Percentiles rank a stretch among this genome's conserved stretches.
Evolutionary conservation across 2,888 invertebrate species (phyloP).

Genomic region (Cyclophora punctaria): DNA sequence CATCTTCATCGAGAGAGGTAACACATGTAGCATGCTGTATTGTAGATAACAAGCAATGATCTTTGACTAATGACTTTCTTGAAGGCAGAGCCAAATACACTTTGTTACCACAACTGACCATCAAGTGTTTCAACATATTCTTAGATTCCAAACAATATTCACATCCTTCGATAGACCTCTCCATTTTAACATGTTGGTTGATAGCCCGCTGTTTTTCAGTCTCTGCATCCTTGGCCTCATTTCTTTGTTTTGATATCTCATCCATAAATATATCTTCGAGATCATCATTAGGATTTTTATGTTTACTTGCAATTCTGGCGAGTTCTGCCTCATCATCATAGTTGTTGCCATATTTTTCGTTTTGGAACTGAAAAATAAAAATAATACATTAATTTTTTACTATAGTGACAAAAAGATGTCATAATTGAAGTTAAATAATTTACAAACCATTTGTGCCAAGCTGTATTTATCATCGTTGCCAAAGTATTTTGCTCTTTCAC

Average conservation of each 20-base stretch:
- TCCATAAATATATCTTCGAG: slow-evolving; percentile 90
- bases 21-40: slow-evolving; percentile 86
- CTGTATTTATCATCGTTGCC: slow-evolving; percentile 92
- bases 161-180: slow-evolving; percentile 86
- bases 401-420: neutral
- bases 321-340: slow-evolving; percentile 89
- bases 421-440: neutral
- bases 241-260: slow-evolving; percentile 80
- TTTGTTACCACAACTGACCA: slow-evolving; percentile 86
- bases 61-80: slow-evolving; percentile 85
- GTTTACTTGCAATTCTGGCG: slow-evolving; percentile 80
- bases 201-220: slow-evolving; percentile 80
- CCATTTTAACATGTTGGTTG: slow-evolving; percentile 80
- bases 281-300: slow-evolving; percentile 80
- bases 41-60: slow-evolving; percentile 91
- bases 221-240: slow-evolving; percentile 76
- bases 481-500: slow-evolving; percentile 87
- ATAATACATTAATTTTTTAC: neutral
- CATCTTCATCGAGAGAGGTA: slow-evolving; percentile 94
- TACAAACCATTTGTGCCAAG: slow-evolving; percentile 85
- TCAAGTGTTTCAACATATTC: slow-evolving; percentile 87
- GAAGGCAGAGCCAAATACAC: slow-evolving; percentile 90
- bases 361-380: slow-evolving; percentile 77
- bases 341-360: slow-evolving; percentile 86
- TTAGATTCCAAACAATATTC: slow-evolving; percentile 87